phyloP scores from a whole-genome alignment of 2,797 vertebrate genomes.

The Tragelaphus oryx region DNA sequence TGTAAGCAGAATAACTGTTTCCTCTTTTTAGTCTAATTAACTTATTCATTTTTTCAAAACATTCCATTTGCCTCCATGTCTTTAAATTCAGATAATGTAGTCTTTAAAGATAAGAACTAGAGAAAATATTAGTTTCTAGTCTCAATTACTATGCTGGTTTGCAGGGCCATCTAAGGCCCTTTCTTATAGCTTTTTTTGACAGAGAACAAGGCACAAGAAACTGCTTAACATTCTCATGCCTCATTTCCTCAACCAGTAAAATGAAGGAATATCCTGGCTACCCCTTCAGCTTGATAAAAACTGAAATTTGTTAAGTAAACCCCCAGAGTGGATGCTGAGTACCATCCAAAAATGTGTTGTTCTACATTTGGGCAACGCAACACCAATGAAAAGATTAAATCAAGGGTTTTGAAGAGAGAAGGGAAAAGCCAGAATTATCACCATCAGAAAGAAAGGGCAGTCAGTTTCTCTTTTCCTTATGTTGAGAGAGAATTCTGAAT shows the following conservation, averaged over 20 bases:
- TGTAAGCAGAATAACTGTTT: background rate
- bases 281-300: background rate
- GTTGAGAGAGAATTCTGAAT: background rate
- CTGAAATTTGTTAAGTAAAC: background rate
- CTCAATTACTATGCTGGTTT: background rate
- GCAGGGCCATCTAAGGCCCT: background rate
- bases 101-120: conserved; percentile 30
- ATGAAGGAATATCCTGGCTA: background rate
- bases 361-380: background rate
- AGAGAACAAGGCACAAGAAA: background rate
- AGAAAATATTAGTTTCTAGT: conserved; percentile 11
- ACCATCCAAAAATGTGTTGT: background rate
- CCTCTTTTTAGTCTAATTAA: background rate
- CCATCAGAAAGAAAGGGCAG: background rate
- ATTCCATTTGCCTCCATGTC: background rate
- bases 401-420: background rate
- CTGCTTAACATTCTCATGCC: background rate
- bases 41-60: background rate
- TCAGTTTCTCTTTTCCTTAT: background rate
- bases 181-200: background rate
- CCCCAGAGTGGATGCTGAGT: background rate
- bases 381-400: conserved; percentile 30
- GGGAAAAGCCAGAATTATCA: conserved; percentile 6
- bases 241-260: conserved; percentile 17
- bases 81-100: conserved; percentile 28